Evolutionary conservation across 2,797 vertebrate species (phyloP), one percentile per base, ranked within the genome.

Genomic region (Eremophila alpestris): DNA sequence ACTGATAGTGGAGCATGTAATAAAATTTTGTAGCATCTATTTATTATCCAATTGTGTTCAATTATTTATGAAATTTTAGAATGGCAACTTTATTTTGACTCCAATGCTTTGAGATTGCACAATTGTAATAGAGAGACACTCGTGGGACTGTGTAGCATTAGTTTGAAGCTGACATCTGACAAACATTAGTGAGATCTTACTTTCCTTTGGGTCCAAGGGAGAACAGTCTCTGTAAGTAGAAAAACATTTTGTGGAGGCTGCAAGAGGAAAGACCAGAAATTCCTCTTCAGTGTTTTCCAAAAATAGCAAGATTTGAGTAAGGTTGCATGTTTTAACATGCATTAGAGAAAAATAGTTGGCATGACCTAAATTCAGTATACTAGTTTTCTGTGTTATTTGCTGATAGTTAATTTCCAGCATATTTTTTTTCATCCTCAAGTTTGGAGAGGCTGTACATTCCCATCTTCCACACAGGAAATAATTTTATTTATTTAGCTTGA

Each of bases 181-280:
- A 94, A 73, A 83, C 85, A 86, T 95, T 97, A 94, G 65, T 12
- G 12, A 85, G 32, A 48, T 90, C 55, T 92, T 94, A 71, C 54
- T 94, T 78, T 86, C 54, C 59, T n/a, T 92, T 95, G 94, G 49
- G 59, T 91, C 55, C 89, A 89, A 90, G 79, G 75, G 68, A 94
- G 69, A 94, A 36, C 64, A 59, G 67, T 75, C 63, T 71, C 51
- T 96, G 69, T 86, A 93, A 96, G 92, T 41, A 95, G 91, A 65
- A 89, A 90, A 96, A 87, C 43, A 68, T 97, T 98, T 93, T 87
- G 82, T 9, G 21, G 88, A 87, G 85, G 58, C 91, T 80, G 48
- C 38, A 76, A 93, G 93, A 92, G 80, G 92, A 95, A 95, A 95
- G 89, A 93, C 75, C 88, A 95, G 94, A 95, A 94, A 94, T 97